phyloP scores from a whole-genome alignment of 2,888 invertebrate species.

The Eristalis tenax region DNA sequence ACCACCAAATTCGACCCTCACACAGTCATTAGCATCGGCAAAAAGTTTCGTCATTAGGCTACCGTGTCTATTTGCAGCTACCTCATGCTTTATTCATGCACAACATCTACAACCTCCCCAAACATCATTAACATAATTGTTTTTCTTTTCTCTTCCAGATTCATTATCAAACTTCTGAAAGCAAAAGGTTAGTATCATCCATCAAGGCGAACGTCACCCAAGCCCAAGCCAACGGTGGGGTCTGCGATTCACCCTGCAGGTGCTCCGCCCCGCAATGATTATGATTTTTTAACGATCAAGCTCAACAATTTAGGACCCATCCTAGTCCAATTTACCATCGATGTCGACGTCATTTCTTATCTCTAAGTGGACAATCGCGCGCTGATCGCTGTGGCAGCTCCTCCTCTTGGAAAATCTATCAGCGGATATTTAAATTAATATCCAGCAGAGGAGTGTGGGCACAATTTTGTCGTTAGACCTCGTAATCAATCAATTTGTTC shows the following conservation, averaged over 20 bases:
- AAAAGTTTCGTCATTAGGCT: too few relatives aligned
- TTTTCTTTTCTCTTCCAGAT: slow-evolving; percentile 37
- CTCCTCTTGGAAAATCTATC: slow-evolving; percentile 54
- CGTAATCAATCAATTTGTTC: slow-evolving; percentile 66
- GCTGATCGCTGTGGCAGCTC: slow-evolving; percentile 5
- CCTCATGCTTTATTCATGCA: background rate
- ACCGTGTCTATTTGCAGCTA: background rate
- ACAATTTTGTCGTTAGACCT: slow-evolving; percentile 19
- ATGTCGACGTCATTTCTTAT: slow-evolving; percentile 54
- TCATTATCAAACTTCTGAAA: slow-evolving; percentile 12
- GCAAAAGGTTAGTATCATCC: slow-evolving; percentile 27
- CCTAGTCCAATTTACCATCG: slow-evolving; percentile 53
- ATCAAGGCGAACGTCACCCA: slow-evolving; percentile 17
- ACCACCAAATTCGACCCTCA: too few relatives aligned
- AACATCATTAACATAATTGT: slow-evolving; percentile 10
- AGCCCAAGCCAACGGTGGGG: slow-evolving; percentile 29
- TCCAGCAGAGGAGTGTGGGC: slow-evolving; percentile 24
- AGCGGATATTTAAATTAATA: slow-evolving; percentile 69
- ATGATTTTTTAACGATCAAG: slow-evolving; percentile 28
- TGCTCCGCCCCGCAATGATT: slow-evolving; percentile 23
- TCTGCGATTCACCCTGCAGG: slow-evolving; percentile 39
- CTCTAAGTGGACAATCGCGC: slow-evolving; percentile 25
- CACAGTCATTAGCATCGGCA: too few relatives aligned
- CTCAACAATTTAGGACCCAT: slow-evolving; percentile 50
- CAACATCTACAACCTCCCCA: background rate